Percentiles rank a stretch among this genome's conserved stretches.
Evolutionary conservation across 37 sponge, comb jelly and placozoan genomes (phyloP).

Genomic region (Bolinopsis microptera): DNA sequence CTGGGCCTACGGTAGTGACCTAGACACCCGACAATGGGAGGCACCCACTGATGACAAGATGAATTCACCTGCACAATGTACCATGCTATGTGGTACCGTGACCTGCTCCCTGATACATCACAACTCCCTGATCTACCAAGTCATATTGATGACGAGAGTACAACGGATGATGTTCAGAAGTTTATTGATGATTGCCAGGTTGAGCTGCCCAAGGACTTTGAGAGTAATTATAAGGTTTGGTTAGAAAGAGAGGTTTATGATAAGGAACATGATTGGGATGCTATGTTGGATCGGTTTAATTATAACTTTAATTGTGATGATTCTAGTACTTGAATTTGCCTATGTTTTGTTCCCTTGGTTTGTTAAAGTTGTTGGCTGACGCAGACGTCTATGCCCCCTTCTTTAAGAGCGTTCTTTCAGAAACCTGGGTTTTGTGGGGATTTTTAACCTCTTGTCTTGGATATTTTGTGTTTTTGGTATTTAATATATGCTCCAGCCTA

Average conservation of each 20-base stretch:
- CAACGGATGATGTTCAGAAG: conserved; percentile 33
- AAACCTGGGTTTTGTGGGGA: no score
- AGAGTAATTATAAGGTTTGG: conserved; percentile 90
- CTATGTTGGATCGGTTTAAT: conserved; percentile 3
- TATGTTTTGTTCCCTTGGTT: not conserved
- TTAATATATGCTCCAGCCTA: no score
- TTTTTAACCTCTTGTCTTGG: no score
- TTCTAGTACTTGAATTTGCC: no score
- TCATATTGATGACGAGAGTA: conserved; percentile 70
- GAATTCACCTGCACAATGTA: conserved; percentile 28
- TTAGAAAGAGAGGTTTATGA: conserved; percentile 84
- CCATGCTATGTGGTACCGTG: conserved; percentile 46
- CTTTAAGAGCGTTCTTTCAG: no score
- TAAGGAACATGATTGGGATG: conserved; percentile 61
- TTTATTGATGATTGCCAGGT: conserved; percentile 55
- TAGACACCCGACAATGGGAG: conserved; percentile 56
- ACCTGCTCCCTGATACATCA: conserved; percentile 5
- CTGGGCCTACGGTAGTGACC: conserved; percentile 95
- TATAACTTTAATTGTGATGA: not conserved
- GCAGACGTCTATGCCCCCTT: no score
- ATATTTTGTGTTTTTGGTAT: no score
- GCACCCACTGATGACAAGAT: conserved; percentile 30
- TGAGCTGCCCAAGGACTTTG: conserved; percentile 74
- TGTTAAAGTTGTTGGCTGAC: no score
- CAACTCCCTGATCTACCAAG: conserved; percentile 61